Evolutionary conservation across 2,888 invertebrate species (phyloP), one percentile per base, ranked within the genome.

Genomic region (Drosophila flavopinicola): DNA sequence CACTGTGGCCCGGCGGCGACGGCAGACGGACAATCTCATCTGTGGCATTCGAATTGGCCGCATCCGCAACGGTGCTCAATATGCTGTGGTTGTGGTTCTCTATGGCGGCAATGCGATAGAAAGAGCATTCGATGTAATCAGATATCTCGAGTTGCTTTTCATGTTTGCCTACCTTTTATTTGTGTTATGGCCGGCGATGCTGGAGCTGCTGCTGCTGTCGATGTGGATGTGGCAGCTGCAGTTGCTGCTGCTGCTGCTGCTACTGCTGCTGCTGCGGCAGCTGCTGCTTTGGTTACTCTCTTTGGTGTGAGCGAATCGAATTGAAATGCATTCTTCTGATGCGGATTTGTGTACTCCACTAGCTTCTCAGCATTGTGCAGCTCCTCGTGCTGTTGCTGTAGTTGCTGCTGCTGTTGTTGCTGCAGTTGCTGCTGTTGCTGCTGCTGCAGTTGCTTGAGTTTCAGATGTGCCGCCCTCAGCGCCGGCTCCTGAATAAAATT

Each of bases 241-340:
- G n/a, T n/a, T 23, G 58, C 11, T 6, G 33, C 33, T 24, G 48
- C 39, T 24, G 32, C 53, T 35, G 59, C 30, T 6, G 53, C 47
- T 30, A 57, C 53, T 6, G 63, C 49, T 15, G 61, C 39, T 25
- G 47, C 66, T 10, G 53, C 59, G n/a, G 38, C 69, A 10, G 67
- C 58, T 53, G 60, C 58, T 82, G 69, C 76, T 86, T 83, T 83
- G 85, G 82, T 83, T 53, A 87, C 85, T 75, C 89, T 86, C 75
- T 90, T 90, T 72, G 91, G 90, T 85, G 91, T 91, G n/a, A 91
- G 82, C 64, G 91, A 90, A 85, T 91, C 91, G 64, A 91, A 91
- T 79, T 91, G 91, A 67, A 91, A 91, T 66, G 88, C 91, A 85
- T 88, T 91, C 70, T 90, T 90, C 58, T 90, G 90, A 61, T 90